These are phyloP conservation scores for Sigmodon hispidus DNA, from an alignment of 2,113 vertebrate genomes.

Conservation along the genomic window DNA sequence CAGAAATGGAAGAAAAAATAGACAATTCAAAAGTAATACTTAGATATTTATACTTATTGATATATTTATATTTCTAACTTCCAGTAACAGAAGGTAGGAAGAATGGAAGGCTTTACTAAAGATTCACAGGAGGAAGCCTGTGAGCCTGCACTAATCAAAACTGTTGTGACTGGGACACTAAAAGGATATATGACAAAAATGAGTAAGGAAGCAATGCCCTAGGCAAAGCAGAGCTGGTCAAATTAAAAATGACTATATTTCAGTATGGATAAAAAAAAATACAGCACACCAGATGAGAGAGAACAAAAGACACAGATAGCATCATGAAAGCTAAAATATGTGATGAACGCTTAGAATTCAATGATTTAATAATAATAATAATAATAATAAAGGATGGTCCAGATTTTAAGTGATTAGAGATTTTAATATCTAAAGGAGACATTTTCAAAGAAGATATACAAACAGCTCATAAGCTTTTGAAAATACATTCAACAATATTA, in stretches of 20 bases:
- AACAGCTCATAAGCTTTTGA: not conserved
- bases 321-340: not conserved
- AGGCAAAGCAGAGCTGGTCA: not conserved
- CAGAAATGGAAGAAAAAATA: constrained; percentile 39
- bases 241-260: constrained; percentile 1
- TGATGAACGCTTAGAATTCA: not conserved
- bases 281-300: not conserved
- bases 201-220: not conserved
- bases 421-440: not conserved
- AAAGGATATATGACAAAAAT: constrained; percentile 9
- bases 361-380: constrained; percentile 33
- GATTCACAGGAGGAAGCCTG: not conserved
- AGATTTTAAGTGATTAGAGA: constrained; percentile 27
- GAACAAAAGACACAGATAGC: not conserved
- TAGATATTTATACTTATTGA: not conserved
- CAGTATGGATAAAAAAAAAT: constrained; percentile 6
- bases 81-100: constrained; percentile 14
- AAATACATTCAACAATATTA: constrained; percentile 28
- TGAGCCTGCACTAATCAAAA: not conserved
- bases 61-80: not conserved
- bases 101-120: not conserved
- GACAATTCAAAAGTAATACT: not conserved
- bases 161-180: not conserved
- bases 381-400: not conserved
- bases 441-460: constrained; percentile 30